These are phyloP conservation scores for Apeltes quadracus DNA, from an alignment of 2,113 vertebrate species.

Conservation along the genomic window DNA sequence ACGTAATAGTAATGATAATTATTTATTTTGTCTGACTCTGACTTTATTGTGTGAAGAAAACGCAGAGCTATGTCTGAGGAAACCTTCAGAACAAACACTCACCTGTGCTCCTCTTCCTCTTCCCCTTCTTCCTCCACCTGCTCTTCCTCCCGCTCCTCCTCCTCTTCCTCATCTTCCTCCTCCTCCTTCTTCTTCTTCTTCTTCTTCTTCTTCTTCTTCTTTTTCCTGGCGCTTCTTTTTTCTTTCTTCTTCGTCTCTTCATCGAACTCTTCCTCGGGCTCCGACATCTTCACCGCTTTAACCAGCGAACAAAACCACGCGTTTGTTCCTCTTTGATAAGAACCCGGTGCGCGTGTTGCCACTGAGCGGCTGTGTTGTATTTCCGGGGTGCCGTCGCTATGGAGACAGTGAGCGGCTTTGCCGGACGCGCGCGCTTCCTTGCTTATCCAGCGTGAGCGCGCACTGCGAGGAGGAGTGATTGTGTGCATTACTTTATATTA, in stretches of 20 bases:
- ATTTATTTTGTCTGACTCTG: background rate
- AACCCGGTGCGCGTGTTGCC: slow-evolving; percentile 41
- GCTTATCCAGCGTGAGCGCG: background rate
- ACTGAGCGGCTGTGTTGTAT: slow-evolving; percentile 23
- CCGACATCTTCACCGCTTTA: slow-evolving; percentile 50
- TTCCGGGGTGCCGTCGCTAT: slow-evolving; percentile 71
- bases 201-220: slow-evolving; percentile 18
- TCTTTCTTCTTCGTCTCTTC: slow-evolving; percentile 34
- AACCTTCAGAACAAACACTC: slow-evolving; percentile 30
- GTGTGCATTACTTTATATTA: background rate
- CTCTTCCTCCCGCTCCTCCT: background rate
- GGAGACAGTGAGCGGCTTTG: slow-evolving; percentile 45
- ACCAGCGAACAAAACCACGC: background rate
- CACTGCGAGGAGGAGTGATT: background rate
- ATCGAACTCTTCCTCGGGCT: slow-evolving; percentile 29
- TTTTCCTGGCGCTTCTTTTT: slow-evolving; percentile 13
- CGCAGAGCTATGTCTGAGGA: background rate
- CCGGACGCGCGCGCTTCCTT: slow-evolving; percentile 13
- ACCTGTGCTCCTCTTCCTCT: slow-evolving; percentile 48
- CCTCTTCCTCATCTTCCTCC: slow-evolving; percentile 1
- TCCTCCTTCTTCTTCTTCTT: slow-evolving; percentile 14
- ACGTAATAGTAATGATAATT: background rate
- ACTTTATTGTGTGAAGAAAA: background rate
- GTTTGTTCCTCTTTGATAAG: slow-evolving; percentile 10
- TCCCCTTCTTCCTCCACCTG: slow-evolving; percentile 19